Base-by-base conservation (phyloP, 92 coral and sea anemone genomes). In the Zoanthus sociatus region DNA sequence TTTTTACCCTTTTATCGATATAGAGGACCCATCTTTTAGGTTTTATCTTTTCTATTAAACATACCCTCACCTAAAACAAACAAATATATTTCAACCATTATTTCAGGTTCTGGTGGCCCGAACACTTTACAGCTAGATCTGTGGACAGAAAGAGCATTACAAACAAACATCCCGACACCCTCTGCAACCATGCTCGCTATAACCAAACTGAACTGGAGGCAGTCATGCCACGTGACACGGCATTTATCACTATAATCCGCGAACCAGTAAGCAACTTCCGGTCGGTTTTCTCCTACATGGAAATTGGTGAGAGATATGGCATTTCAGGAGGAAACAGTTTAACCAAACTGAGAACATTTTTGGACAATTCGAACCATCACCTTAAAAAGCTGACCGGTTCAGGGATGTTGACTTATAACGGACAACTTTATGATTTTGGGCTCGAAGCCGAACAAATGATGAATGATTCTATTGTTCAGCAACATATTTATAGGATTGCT, bases 141-240 rank as follows among this genome's bases (percentile, higher is more conserved):
- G 85, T 81, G 44, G 85, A 81, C 63, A 44, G 85, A 46, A 21
- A 30, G 56, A 81, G 85, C 60, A 64, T 66, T 8, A 64, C 21
- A 47, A 66, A 81, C 6, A 30, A 31, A 14, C 15, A 44, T 44
- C 85, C 85, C 63, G 85, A 81, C 56, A 81, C 66, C 10, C 85
- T 81, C 66, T 81, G 85, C 63, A 81, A 81, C 44, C 85, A 81
- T 15, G 85, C 85, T 12, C 85, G 85, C 60, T 81, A 64, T 42
- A 54, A 81, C 26, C 45, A 48, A 61, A 64, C 15, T 18, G 20
- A 47, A 67, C 13, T 81, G 76, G 85, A 81, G 21, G 63, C 63
- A 3, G 44, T 81, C 14, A 81, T 81, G 85, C 85, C 85, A 26
- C 73, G 46, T 45, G 85, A 81, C 58, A 42, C 85, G 18, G 17